A percentile compares a stretch with the other conserved stretches of the same genome.
These are phyloP conservation scores for Galeopterus variegatus DNA, from an alignment of 2,113 vertebrate genomes.

Conservation along the genomic window DNA sequence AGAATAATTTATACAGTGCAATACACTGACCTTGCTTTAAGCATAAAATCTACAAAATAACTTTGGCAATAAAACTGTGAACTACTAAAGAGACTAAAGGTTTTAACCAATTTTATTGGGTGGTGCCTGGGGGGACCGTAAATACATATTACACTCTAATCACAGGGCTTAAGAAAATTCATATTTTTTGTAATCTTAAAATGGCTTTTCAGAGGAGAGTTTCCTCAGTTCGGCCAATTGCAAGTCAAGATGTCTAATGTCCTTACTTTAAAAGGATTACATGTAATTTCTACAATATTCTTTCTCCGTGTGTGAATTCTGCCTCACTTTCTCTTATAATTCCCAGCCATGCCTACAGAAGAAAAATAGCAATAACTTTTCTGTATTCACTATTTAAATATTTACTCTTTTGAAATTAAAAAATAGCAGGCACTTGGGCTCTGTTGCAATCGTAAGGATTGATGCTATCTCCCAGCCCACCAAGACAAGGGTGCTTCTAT, in stretches of 20 bases:
- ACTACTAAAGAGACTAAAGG: constrained; percentile 91
- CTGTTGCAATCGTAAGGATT: not conserved
- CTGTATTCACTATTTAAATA: constrained; percentile 74
- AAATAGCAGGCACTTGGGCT: not conserved
- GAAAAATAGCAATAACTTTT: constrained; percentile 70
- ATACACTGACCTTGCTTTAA: constrained; percentile 92
- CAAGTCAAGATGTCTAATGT: constrained; percentile 55
- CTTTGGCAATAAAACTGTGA: constrained; percentile 90
- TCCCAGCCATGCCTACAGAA: constrained; percentile 24
- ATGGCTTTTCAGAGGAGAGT: constrained; percentile 76
- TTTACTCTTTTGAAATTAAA: constrained; percentile 72
- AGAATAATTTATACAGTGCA: constrained; percentile 93
- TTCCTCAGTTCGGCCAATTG: constrained; percentile 60
- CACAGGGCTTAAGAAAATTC: constrained; percentile 85
- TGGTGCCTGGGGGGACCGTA: constrained; percentile 85
- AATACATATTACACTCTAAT: constrained; percentile 88
- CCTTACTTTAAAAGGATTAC: constrained; percentile 68
- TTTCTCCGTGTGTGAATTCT: constrained; percentile 23
- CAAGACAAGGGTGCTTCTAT: not conserved
- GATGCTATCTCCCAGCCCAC: not conserved
- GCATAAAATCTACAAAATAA: constrained; percentile 93
- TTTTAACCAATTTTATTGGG: constrained; percentile 90
- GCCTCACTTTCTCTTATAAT: constrained; percentile 35
- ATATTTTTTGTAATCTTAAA: constrained; percentile 87
- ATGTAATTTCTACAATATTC: constrained; percentile 55